Evolutionary conservation across 2,113 vertebrate species (phyloP).

Genomic region (Cyrtonyx montezumae): DNA sequence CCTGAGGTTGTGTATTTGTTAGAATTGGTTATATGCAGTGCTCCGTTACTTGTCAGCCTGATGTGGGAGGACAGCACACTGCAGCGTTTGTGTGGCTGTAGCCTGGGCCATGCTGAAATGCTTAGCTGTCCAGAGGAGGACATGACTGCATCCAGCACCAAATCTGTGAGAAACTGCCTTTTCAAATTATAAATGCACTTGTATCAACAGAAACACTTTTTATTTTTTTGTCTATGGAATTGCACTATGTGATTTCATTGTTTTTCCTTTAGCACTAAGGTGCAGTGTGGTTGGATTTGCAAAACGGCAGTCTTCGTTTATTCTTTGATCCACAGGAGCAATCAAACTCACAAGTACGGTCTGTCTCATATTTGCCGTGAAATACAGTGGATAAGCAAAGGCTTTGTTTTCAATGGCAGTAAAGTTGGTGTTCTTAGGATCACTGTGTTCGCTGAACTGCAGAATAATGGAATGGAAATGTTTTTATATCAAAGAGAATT

Average conservation of each 20-base stretch:
- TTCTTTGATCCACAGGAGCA: not conserved
- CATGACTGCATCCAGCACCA: not conserved
- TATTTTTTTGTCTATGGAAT: not conserved
- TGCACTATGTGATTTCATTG: not conserved
- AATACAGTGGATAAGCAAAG: not conserved
- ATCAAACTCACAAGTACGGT: not conserved
- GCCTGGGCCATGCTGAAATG: too few species aligned
- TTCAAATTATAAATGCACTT: not conserved
- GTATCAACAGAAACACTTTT: not conserved
- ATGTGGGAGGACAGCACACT: not conserved
- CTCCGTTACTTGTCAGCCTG: not conserved
- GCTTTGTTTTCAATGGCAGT: not conserved
- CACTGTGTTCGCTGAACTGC: not conserved
- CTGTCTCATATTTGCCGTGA: not conserved
- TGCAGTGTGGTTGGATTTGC: not conserved
- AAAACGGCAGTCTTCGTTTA: not conserved
- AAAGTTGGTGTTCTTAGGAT: not conserved
- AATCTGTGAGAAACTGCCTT: not conserved
- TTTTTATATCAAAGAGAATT: not conserved
- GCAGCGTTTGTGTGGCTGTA: not conserved
- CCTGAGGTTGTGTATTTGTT: not conserved
- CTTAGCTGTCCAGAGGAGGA: not conserved
- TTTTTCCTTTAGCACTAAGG: not conserved
- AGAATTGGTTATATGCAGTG: not conserved
- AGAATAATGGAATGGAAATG: not conserved